Evolutionary conservation across 2,797 vertebrate species (phyloP), one percentile per base, ranked within the genome.

Genomic region (Phrynocephalus forsythii): DNA sequence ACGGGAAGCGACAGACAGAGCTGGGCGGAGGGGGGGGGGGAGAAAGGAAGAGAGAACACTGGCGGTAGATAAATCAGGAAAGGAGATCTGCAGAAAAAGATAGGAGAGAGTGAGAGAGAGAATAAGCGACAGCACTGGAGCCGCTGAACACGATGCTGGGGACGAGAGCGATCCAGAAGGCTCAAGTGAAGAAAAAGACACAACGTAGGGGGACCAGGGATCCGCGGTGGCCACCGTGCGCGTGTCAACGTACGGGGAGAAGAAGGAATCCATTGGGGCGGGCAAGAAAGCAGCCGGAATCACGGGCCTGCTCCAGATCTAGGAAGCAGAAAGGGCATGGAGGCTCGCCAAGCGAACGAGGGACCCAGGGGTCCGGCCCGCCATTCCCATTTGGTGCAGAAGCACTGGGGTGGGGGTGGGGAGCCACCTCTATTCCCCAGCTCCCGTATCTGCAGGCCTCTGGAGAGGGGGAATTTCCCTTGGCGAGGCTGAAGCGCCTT

Each of bases 401-500:
- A 9, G 52, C 60, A 63, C 60, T 3, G 38, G 38, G 38, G n/a
- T n/a, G 38, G 38, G 38, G 38, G 38, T 16, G 8, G 11, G 5
- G 6, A 52, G 11, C 11, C 52, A 0, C 11, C 52, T 9, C 7
- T 52, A 52, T 52, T 52, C 52, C 52, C 52, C 52, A 52, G 52
- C 6, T 52, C 52, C 7, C 11, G 11, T 52, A 52, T 52, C 11
- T 11, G 52, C 52, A 52, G 52, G 52, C 6, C 52, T 52, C 52
- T 52, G 52, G 52, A 52, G 52, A 52, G 52, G 52, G 52, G 11
- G 11, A 52, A 52, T 52, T 52, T 48, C 69, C 78, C 50, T 28
- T 56, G 69, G 90, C 92, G 92, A 92, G 89, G 92, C 90, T 85
- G 82, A 86, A 90, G 72, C 28, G 69, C 18, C 71, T 82, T 44